Evolutionary conservation across 2,797 vertebrate genomes (phyloP).

Genomic region (Lagocephalus sceleratus): DNA sequence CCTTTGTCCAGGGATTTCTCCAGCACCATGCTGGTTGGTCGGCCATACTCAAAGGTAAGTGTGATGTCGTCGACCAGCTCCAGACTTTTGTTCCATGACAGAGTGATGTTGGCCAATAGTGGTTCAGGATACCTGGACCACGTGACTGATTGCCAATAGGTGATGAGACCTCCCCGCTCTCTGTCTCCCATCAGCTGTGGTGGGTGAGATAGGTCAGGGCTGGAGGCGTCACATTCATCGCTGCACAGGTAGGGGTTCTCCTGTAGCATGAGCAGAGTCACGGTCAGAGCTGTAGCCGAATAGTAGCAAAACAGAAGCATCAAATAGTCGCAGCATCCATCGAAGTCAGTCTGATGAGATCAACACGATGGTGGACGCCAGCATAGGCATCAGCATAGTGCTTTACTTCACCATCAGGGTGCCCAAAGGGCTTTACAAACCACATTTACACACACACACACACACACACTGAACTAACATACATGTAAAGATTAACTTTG

Average conservation of each 20-base stretch:
- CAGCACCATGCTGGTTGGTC: conserved; percentile 94
- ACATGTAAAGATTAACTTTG: no score
- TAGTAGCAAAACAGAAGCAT: no score
- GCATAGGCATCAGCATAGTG: no score
- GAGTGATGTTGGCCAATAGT: conserved; percentile 90
- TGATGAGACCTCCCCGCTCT: conserved; percentile 88
- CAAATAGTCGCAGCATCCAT: no score
- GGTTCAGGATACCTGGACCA: conserved; percentile 93
- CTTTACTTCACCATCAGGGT: no score
- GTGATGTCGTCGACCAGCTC: conserved; percentile 93
- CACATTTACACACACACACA: no score
- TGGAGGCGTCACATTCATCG: conserved; percentile 93
- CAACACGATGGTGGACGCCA: no score
- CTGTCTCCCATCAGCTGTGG: conserved; percentile 94
- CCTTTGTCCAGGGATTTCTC: conserved; percentile 96
- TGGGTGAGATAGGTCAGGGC: conserved; percentile 92
- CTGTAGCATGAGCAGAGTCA: conserved; percentile 38
- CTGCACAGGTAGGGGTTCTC: conserved; percentile 98
- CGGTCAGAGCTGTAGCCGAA: not conserved
- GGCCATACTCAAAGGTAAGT: conserved; percentile 92
- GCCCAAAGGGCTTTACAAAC: no score
- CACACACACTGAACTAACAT: no score
- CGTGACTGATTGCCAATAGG: conserved; percentile 96
- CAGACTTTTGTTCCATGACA: conserved; percentile 97
- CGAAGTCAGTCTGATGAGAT: no score